Conservation (phyloP, 2,113 vertebrate species). For the Thamnophis sirtalis region DNA sequence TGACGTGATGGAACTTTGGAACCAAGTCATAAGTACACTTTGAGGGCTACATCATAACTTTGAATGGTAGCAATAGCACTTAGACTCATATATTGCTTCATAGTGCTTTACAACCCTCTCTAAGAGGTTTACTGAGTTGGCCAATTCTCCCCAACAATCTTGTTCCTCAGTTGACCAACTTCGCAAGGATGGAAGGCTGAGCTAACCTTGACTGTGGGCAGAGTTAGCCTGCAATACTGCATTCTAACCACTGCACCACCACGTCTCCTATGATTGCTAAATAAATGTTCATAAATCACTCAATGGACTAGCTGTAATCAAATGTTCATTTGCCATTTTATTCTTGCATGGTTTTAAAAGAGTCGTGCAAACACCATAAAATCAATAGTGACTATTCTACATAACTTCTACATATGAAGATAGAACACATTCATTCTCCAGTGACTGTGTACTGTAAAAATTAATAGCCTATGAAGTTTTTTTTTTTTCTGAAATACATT, state of each 20-base stretch:
- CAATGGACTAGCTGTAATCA: not conserved
- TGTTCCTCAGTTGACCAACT: too few relatives aligned
- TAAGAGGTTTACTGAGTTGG: not conserved
- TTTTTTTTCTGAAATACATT: not conserved
- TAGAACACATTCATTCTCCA: not conserved
- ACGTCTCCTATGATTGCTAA: too few relatives aligned
- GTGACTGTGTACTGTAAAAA: not conserved
- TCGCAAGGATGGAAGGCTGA: too few relatives aligned
- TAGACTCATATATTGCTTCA: not conserved
- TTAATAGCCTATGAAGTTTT: not conserved
- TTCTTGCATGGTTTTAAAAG: not conserved
- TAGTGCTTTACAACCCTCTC: not conserved
- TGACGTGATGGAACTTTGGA: not conserved
- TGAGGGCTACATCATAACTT: not conserved
- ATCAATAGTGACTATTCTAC: not conserved
- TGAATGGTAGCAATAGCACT: not conserved
- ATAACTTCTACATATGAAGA: not conserved
- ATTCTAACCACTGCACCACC: too few relatives aligned
- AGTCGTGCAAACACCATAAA: not conserved
- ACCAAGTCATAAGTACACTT: not conserved
- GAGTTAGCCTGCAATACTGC: too few relatives aligned
- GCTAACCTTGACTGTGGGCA: too few relatives aligned
- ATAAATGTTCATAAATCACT: too few relatives aligned
- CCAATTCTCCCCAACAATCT: not conserved
- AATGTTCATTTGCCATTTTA: not conserved